Evolutionary conservation across 2,113 vertebrate genomes (phyloP).

Genomic region (Setophaga petechia): DNA sequence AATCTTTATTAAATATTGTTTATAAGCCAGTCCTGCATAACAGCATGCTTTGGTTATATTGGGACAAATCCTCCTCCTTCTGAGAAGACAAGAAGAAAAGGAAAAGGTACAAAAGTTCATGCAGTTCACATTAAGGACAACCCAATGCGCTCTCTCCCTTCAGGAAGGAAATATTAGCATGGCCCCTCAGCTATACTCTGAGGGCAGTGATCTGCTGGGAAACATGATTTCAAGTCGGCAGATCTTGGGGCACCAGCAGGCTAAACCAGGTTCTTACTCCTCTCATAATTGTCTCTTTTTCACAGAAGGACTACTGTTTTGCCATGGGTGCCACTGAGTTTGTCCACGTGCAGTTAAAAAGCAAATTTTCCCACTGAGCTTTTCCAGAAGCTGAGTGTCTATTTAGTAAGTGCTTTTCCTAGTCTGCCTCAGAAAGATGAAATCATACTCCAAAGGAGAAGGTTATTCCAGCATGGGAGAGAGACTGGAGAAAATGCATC

Average conservation of each 20-base stretch:
- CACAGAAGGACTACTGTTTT: neutral
- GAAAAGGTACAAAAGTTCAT: conserved; percentile 56
- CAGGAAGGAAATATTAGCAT: conserved; percentile 44
- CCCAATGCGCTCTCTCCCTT: neutral
- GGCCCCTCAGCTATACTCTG: neutral
- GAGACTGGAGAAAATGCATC: neutral
- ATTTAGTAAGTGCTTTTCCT: neutral
- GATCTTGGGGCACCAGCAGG: neutral
- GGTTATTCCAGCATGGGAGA: neutral
- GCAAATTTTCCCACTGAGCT: neutral
- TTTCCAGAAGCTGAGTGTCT: neutral
- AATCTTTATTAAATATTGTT: conserved; percentile 15
- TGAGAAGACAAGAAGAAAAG: conserved; percentile 39
- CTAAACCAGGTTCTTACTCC: neutral
- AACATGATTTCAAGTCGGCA: neutral
- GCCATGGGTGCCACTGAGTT: neutral
- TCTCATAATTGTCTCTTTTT: neutral
- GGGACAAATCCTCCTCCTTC: conserved; percentile 22
- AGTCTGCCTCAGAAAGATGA: neutral
- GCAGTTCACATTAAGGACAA: conserved; percentile 52
- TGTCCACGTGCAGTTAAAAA: rapidly evolving
- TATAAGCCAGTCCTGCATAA: neutral
- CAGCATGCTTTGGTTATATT: neutral
- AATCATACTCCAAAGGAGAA: neutral
- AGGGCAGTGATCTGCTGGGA: neutral